phyloP scores from a whole-genome alignment of 2,113 vertebrate genomes.

The Grallaria varia region DNA sequence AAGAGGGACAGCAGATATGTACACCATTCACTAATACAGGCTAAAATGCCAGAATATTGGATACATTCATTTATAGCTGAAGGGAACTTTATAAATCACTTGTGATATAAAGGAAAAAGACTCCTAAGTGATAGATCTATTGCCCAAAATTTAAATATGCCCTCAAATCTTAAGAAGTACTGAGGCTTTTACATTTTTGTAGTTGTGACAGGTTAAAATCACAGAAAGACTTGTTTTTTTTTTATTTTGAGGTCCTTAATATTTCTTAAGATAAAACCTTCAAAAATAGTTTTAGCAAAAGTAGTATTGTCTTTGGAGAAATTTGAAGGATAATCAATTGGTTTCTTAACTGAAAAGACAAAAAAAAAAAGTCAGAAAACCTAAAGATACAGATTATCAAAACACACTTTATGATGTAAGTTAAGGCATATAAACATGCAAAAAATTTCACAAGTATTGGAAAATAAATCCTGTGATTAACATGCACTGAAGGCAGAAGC shows the following conservation, averaged over 20 bases:
- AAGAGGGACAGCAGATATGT: not conserved
- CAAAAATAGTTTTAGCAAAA: not conserved
- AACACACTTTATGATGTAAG: not conserved
- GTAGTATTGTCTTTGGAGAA: not conserved
- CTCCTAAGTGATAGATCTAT: not conserved
- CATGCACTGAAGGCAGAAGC: not conserved
- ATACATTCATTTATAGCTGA: not conserved
- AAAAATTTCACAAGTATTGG: not conserved
- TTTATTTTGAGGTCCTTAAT: not conserved
- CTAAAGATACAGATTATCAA: not conserved
- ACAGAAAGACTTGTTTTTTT: not conserved
- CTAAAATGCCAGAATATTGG: not conserved
- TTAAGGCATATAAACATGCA: not conserved
- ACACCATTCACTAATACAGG: rapidly evolving
- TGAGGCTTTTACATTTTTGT: not conserved
- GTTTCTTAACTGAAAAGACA: not conserved
- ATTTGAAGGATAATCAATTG: not conserved
- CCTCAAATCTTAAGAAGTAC: not conserved
- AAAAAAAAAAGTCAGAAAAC: not conserved
- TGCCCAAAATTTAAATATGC: not conserved
- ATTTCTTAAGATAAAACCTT: not conserved
- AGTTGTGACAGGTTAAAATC: not conserved
- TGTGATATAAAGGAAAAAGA: not conserved
- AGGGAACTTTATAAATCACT: no score
- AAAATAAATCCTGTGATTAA: not conserved